Conservation (phyloP, 2,113 vertebrate genomes). For the Dromiciops gliroides region DNA sequence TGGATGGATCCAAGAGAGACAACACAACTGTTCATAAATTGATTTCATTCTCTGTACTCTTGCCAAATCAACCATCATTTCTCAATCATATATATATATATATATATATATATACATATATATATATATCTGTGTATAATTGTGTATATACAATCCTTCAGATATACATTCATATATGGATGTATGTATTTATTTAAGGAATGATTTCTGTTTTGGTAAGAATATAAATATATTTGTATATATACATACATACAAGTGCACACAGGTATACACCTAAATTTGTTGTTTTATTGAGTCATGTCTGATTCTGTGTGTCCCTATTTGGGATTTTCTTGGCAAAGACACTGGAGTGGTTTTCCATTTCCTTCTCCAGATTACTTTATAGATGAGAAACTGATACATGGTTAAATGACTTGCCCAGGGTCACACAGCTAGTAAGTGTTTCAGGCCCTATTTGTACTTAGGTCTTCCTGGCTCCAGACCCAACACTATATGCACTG, state of each 20-base stretch:
- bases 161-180: no score
- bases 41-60: slow-evolving; percentile 4
- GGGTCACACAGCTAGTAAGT: background rate
- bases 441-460: background rate
- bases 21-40: slow-evolving; percentile 27
- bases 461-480: background rate
- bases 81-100: background rate
- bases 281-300: background rate
- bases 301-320: background rate
- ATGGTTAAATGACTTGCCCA: background rate
- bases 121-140: no score
- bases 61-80: background rate
- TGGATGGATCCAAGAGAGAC: slow-evolving; percentile 22
- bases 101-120: background rate
- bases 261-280: background rate
- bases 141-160: no score
- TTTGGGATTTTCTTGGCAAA: background rate
- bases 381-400: background rate
- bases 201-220: background rate
- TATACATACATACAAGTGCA: background rate
- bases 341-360: background rate
- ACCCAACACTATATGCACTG: background rate
- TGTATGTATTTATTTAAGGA: background rate
- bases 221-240: background rate
- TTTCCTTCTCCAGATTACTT: background rate